Evolutionary conservation across 2,113 vertebrate species (phyloP).

Genomic region (Girardinichthys multiradiatus): DNA sequence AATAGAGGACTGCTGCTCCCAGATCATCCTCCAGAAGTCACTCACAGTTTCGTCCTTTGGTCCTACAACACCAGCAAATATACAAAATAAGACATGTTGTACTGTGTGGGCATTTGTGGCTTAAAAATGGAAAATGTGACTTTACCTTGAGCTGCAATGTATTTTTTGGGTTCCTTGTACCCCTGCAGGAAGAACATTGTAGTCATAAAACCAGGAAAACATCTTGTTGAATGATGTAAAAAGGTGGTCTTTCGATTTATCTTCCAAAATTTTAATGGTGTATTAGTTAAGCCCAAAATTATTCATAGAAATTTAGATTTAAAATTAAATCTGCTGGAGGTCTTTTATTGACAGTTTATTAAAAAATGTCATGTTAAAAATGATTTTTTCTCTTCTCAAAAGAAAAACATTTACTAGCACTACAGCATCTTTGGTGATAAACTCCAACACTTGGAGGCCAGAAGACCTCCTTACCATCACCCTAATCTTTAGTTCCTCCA

Average conservation of each 20-base stretch:
- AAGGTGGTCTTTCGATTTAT: neutral
- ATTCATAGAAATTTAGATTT: neutral
- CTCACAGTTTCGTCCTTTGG: constrained; percentile 93
- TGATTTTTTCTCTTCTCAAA: neutral
- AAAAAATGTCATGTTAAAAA: neutral
- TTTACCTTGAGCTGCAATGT: constrained; percentile 97
- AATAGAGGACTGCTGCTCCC: constrained; percentile 96
- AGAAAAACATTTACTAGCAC: neutral
- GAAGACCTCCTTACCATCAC: too few species aligned
- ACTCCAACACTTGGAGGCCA: too few species aligned
- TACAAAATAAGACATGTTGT: neutral
- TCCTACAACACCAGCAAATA: constrained; percentile 72
- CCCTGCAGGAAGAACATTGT: constrained; percentile 76
- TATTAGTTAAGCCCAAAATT: neutral
- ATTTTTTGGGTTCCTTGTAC: constrained; percentile 94
- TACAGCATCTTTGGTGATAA: neutral
- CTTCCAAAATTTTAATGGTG: neutral
- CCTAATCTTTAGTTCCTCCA: too few species aligned
- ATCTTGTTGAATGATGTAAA: neutral
- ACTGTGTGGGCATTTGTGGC: neutral
- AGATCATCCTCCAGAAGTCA: constrained; percentile 99
- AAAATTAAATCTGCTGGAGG: too few species aligned
- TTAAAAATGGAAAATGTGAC: neutral
- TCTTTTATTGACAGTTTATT: neutral
- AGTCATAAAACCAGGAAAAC: neutral